A percentile compares a stretch with the other conserved stretches of the same genome.
These are phyloP conservation scores for Micropoecilia bifurca DNA, from an alignment of 2,797 vertebrate species.

Conservation along the genomic window DNA sequence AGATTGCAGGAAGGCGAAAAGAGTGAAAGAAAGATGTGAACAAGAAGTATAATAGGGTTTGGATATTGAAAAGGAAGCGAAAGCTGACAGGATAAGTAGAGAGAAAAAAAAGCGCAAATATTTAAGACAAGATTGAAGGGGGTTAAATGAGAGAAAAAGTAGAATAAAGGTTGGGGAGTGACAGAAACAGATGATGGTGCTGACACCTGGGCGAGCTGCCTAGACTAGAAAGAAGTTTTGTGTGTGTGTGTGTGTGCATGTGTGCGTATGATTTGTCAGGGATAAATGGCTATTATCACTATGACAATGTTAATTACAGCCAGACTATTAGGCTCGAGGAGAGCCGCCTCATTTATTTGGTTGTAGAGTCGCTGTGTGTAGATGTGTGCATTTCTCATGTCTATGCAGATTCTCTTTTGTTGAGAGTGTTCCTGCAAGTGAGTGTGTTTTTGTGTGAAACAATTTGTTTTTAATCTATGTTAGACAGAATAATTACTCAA, in stretches of 20 bases:
- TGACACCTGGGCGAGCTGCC: conserved; percentile 68
- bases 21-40: neutral
- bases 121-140: conserved; percentile 5
- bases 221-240: conserved; percentile 59
- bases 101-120: conserved; percentile 1
- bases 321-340: conserved; percentile 85
- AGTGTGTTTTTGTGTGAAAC: conserved; percentile 27
- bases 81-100: conserved; percentile 6
- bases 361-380: conserved; percentile 46
- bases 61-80: conserved; percentile 13
- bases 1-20: neutral
- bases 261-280: conserved; percentile 67
- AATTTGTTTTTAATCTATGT: conserved; percentile 36
- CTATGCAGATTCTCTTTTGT: conserved; percentile 19
- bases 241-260: conserved; percentile 9
- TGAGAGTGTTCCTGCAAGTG: conserved; percentile 2
- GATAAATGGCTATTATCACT: conserved; percentile 91
- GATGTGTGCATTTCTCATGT: conserved; percentile 28
- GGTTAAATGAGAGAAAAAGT: neutral
- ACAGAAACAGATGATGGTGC: conserved; percentile 51
- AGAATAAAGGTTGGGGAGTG: conserved; percentile 9
- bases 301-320: conserved; percentile 92
- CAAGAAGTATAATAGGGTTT: conserved; percentile 1
- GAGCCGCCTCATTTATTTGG: conserved; percentile 71
- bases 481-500: conserved; percentile 63